Evolutionary conservation across 2,113 vertebrate species (phyloP).

Genomic region (Anas platyrhynchos): DNA sequence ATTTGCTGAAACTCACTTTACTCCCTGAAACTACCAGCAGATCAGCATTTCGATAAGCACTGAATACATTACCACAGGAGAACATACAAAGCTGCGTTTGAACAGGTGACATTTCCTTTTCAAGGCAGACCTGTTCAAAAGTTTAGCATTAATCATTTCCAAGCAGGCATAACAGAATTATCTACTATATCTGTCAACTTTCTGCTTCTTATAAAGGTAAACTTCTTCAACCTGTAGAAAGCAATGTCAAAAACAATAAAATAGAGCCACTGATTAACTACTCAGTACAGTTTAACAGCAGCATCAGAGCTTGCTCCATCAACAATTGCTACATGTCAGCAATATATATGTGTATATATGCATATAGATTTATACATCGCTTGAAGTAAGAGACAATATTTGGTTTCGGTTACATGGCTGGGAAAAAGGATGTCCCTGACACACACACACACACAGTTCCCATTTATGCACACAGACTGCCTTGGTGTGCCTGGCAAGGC

Average conservation of each 20-base stretch:
- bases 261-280: slow-evolving; percentile 54
- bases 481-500: neutral
- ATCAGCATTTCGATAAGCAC: slow-evolving; percentile 64
- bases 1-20: slow-evolving; percentile 62
- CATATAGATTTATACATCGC: neutral
- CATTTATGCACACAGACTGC: neutral
- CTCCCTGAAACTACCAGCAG: slow-evolving; percentile 62
- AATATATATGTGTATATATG: neutral
- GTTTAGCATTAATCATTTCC: slow-evolving; percentile 70
- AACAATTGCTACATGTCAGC: slow-evolving; percentile 6
- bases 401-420: neutral
- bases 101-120: slow-evolving; percentile 76
- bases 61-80: slow-evolving; percentile 45
- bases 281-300: slow-evolving; percentile 17
- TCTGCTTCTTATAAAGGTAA: slow-evolving; percentile 51
- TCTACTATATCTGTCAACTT: slow-evolving; percentile 65
- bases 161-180: slow-evolving; percentile 67
- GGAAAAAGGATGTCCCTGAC: neutral
- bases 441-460: rapidly evolving
- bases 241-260: slow-evolving; percentile 37
- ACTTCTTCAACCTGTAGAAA: slow-evolving; percentile 44
- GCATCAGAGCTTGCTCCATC: slow-evolving; percentile 21
- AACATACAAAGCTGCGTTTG: slow-evolving; percentile 72
- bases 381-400: slow-evolving; percentile 49
- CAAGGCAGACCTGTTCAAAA: slow-evolving; percentile 62